Evolutionary conservation across 2,888 invertebrate genomes (phyloP).

Genomic region (Macrosoma leucophasiata): DNA sequence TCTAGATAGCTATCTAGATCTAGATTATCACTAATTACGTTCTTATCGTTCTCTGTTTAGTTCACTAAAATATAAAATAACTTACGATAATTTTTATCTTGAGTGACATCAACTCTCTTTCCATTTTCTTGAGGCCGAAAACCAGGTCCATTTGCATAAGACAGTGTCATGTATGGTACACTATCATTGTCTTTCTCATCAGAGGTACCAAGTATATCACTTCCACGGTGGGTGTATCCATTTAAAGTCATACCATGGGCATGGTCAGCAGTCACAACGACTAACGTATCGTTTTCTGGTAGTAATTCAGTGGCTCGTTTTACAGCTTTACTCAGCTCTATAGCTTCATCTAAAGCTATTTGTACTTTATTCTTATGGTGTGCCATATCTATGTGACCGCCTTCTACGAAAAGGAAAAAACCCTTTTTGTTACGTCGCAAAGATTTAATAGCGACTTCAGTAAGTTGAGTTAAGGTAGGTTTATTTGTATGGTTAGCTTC

Average conservation of each 20-base stretch:
- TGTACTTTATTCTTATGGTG: slow-evolving; percentile 73
- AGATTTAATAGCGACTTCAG: slow-evolving; percentile 77
- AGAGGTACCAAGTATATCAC: slow-evolving; percentile 35
- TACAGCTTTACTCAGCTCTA: slow-evolving; percentile 76
- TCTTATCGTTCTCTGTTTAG: no score
- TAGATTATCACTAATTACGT: no score
- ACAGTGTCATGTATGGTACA: slow-evolving; percentile 70
- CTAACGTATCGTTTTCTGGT: slow-evolving; percentile 77
- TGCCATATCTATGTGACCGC: slow-evolving; percentile 75
- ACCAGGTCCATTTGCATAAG: slow-evolving; percentile 77
- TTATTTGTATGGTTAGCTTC: slow-evolving; percentile 46
- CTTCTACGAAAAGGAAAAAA: slow-evolving; percentile 82
- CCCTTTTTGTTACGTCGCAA: slow-evolving; percentile 77
- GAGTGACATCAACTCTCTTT: slow-evolving; percentile 53
- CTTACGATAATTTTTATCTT: slow-evolving; percentile 28
- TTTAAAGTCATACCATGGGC: slow-evolving; percentile 79
- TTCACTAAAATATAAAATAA: no score
- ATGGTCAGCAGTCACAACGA: slow-evolving; percentile 84
- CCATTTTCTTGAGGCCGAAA: slow-evolving; percentile 44
- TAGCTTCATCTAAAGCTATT: slow-evolving; percentile 78
- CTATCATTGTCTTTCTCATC: slow-evolving; percentile 49
- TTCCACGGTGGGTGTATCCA: slow-evolving; percentile 77
- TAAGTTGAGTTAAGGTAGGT: slow-evolving; percentile 45
- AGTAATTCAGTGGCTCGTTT: slow-evolving; percentile 40
- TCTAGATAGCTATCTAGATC: no score